These are phyloP conservation scores for Scophthalmus maximus DNA, from an alignment of 2,113 vertebrate species.

Conservation along the genomic window DNA sequence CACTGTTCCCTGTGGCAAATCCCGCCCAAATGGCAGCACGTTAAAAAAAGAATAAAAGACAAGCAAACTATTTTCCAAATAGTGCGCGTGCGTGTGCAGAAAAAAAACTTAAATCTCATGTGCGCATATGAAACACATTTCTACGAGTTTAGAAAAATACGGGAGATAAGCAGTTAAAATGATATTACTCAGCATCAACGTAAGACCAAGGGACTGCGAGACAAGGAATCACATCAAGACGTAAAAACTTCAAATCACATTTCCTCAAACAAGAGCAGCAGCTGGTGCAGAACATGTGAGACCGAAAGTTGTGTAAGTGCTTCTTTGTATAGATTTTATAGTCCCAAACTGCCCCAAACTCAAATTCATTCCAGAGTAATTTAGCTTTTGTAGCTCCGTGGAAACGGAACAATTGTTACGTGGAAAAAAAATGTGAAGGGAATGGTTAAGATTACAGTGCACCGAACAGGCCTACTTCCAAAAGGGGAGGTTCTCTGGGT, in stretches of 20 bases:
- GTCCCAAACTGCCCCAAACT: slow-evolving; percentile 9
- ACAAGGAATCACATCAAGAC: slow-evolving; percentile 15
- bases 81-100: background rate
- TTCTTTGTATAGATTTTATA: slow-evolving; percentile 28
- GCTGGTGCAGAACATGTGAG: slow-evolving; percentile 55
- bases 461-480: slow-evolving; percentile 30
- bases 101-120: background rate
- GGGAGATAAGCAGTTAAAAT: no score
- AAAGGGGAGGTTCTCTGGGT: slow-evolving; percentile 25
- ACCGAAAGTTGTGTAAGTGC: background rate
- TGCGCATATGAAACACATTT: no score
- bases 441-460: slow-evolving; percentile 18
- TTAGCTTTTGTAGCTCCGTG: slow-evolving; percentile 14
- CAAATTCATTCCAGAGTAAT: background rate
- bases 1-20: slow-evolving; percentile 5
- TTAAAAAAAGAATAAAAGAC: background rate
- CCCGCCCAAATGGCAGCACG: slow-evolving; percentile 17
- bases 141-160: no score
- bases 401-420: slow-evolving; percentile 47
- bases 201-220: background rate
- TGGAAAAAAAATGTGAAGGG: slow-evolving; percentile 48
- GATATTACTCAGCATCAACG: background rate
- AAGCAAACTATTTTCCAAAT: slow-evolving; percentile 1
- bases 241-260: background rate
- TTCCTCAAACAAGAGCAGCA: slow-evolving; percentile 32